These are phyloP conservation scores for Acipenser ruthenus DNA, from an alignment of 2,797 vertebrate species.

Conservation along the genomic window DNA sequence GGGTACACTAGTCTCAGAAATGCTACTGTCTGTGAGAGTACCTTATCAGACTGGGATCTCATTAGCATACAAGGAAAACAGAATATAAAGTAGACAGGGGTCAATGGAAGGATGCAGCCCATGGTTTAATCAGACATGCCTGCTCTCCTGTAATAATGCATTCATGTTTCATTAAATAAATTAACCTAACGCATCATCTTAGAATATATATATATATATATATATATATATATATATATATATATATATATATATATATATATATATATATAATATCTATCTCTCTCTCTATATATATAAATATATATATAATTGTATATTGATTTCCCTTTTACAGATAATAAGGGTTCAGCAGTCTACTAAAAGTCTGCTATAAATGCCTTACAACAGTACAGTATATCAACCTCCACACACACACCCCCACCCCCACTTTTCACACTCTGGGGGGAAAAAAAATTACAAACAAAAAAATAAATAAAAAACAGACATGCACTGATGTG, in stretches of 20 bases:
- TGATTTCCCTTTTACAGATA: slow-evolving; percentile 54
- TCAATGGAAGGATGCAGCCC: too few species aligned
- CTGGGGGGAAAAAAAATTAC: slow-evolving; percentile 53
- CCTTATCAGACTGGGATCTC: too few species aligned
- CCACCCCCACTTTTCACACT: slow-evolving; percentile 44
- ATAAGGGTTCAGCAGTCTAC: slow-evolving; percentile 46
- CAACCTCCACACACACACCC: slow-evolving; percentile 47
- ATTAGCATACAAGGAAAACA: too few species aligned
- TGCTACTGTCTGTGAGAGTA: too few species aligned
- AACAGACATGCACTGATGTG: slow-evolving; percentile 79
- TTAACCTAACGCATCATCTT: slow-evolving; percentile 53
- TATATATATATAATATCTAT: too few species aligned
- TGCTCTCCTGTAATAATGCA: slow-evolving; percentile 21
- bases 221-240: too few species aligned
- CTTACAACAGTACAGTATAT: slow-evolving; percentile 41
- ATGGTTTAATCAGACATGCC: too few species aligned
- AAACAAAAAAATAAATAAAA: slow-evolving; percentile 69
- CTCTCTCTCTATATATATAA: slow-evolving; percentile 39
- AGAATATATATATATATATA: neutral
- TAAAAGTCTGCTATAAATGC: slow-evolving; percentile 44
- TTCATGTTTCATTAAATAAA: slow-evolving; percentile 33
- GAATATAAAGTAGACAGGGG: too few species aligned
- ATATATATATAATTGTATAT: slow-evolving; percentile 19
- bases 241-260: too few species aligned
- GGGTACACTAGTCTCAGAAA: too few species aligned